These are phyloP conservation scores for Mugil cephalus DNA, from an alignment of 2,113 vertebrate species.

Conservation along the genomic window DNA sequence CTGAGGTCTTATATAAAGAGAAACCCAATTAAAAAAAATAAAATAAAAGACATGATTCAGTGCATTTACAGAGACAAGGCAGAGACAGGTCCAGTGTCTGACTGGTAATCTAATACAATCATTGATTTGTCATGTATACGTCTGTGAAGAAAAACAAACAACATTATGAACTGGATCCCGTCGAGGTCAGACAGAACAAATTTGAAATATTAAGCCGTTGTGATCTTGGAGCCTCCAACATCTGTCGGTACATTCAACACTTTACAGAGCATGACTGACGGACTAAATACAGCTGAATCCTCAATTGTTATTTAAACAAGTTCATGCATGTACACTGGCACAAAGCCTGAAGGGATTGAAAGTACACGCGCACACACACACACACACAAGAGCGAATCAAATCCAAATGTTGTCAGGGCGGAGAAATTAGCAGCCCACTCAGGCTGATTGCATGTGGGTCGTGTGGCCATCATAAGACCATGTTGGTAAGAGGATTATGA, in stretches of 20 bases:
- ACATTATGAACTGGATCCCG: neutral
- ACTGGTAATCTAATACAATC: too few species aligned
- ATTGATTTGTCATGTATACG: too few species aligned
- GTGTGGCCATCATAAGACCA: conserved; percentile 41
- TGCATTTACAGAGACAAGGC: neutral
- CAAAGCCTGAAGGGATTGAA: neutral
- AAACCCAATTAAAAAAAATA: neutral
- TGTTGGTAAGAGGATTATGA: conserved; percentile 73
- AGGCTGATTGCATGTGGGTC: conserved; percentile 58
- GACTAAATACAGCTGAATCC: neutral
- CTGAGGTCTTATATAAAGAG: conserved; percentile 1
- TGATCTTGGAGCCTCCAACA: neutral
- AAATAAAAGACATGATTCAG: neutral
- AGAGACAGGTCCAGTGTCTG: too few species aligned
- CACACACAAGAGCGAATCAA: neutral
- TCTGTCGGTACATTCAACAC: neutral
- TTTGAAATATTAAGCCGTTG: neutral
- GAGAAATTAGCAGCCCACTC: conserved; percentile 45
- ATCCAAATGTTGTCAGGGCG: neutral
- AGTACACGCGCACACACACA: neutral
- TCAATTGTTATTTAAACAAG: neutral
- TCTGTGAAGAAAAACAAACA: too few species aligned
- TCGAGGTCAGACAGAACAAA: neutral
- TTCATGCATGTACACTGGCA: neutral
- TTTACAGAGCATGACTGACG: neutral